Evolutionary conservation across 2,113 vertebrate species (phyloP), one percentile per base, ranked within the genome.

Genomic region (Phodopus roborovskii): DNA sequence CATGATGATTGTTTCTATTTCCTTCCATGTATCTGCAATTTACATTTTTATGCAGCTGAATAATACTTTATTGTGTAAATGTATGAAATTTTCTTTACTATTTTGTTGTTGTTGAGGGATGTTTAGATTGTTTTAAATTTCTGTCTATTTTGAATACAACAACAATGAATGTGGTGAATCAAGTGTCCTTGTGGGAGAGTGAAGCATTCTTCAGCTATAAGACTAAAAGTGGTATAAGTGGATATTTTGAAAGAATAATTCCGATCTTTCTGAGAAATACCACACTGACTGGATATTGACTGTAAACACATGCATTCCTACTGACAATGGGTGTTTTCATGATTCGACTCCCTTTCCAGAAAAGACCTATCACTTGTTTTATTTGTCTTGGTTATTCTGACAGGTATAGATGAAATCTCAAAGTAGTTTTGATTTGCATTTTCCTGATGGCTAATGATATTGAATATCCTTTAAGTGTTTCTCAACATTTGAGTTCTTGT

Each of bases 321-420:
- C 3, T 2, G 30, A 19, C 28, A 78, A 53, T 53, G 2, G 3
- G 9, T 53, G 16, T 0, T 33, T 8, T 12, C 15, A 17, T 33
- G 17, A 78, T 53, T 53, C 4, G 12, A 10, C 16, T 20, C 33
- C 48, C 30, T 36, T 16, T 28, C 28, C 4, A 53, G 48, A 30
- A 22, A 22, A 22, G 7, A 79, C 0, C 50, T 33, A 33, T 33
- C 30, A 33, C 4, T 36, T 79, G 9, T 56, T 8, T 17, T 12
- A 53, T 22, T 22, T 10, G 22, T n/a, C 1, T 22, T 7, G 13
- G 4, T 2, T n/a, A n/a, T 17, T 26, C 2, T 39, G 5, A 24
- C 10, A 26, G 9, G n/a, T n/a, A 2, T 24, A 22, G 17, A 58
- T 58, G 9, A 81, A 12, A 39, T n/a, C 4, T 58, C 53, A 81